Conservation (phyloP, 2,888 invertebrate genomes). For the Nephrotoma appendiculata region DNA sequence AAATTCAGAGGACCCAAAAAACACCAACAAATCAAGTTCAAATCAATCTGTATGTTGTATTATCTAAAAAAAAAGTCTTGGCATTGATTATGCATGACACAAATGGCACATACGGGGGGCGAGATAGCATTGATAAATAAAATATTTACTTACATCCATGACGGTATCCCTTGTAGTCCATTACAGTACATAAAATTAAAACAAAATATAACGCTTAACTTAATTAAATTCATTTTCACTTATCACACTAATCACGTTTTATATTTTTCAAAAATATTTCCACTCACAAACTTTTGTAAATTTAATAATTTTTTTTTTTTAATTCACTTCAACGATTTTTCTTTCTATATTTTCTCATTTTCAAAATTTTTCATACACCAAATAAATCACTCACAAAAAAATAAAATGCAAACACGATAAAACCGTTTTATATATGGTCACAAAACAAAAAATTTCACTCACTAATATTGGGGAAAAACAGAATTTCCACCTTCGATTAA, state of each 20-base stretch:
- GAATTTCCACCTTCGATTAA: background rate
- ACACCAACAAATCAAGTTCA: background rate
- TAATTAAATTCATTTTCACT: constrained; percentile 10
- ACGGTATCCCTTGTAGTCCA: constrained; percentile 29
- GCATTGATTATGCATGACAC: background rate
- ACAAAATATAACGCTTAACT: background rate
- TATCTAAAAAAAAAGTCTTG: background rate
- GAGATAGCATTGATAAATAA: background rate
- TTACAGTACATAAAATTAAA: constrained; percentile 15
- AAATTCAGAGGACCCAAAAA: background rate
- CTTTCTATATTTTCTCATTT: background rate
- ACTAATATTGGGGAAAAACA: background rate
- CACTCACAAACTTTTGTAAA: constrained; percentile 26
- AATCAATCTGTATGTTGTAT: background rate
- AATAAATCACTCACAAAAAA: background rate
- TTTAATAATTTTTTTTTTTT: background rate
- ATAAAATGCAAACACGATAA: background rate
- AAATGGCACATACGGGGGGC: background rate
- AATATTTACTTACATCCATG: constrained; percentile 29
- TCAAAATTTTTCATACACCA: background rate
- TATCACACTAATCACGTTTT: constrained; percentile 21
- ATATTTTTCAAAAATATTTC: constrained; percentile 26
- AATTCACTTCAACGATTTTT: background rate
- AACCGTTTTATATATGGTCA: background rate
- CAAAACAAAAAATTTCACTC: background rate